Conservation (phyloP, 2,797 vertebrate species). For the Chiloscyllium punctatum region DNA sequence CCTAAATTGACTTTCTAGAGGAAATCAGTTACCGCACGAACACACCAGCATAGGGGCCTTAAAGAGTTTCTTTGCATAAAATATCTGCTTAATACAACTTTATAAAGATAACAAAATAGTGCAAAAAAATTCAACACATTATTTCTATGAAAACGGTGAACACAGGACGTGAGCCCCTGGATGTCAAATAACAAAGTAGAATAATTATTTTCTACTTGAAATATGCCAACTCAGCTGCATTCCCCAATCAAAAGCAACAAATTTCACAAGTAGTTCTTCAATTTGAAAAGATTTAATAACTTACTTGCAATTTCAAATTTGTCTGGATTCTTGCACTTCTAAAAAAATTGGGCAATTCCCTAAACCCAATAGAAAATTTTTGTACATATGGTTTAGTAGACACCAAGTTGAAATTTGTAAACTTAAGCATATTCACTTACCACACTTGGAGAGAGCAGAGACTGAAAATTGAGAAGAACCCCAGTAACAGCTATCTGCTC, state of each 20-base stretch:
- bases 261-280: neutral
- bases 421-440: conserved; percentile 58
- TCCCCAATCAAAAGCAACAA: neutral
- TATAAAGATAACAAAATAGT: neutral
- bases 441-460: conserved; percentile 69
- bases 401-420: neutral
- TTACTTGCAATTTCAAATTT: neutral
- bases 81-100: neutral
- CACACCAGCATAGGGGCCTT: neutral
- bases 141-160: neutral
- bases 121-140: neutral
- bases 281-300: neutral
- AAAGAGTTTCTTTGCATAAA: neutral
- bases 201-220: neutral
- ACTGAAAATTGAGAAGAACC: conserved; percentile 84
- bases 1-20: neutral
- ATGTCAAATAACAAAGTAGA: neutral
- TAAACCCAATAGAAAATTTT: neutral
- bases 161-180: too few species aligned
- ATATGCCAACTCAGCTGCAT: neutral
- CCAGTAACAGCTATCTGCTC: conserved; percentile 88
- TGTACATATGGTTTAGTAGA: neutral
- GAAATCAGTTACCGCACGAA: neutral
- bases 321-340: neutral
- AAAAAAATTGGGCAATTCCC: neutral